These are phyloP conservation scores for Strigops habroptila DNA, from an alignment of 2,113 vertebrate genomes.

Conservation along the genomic window DNA sequence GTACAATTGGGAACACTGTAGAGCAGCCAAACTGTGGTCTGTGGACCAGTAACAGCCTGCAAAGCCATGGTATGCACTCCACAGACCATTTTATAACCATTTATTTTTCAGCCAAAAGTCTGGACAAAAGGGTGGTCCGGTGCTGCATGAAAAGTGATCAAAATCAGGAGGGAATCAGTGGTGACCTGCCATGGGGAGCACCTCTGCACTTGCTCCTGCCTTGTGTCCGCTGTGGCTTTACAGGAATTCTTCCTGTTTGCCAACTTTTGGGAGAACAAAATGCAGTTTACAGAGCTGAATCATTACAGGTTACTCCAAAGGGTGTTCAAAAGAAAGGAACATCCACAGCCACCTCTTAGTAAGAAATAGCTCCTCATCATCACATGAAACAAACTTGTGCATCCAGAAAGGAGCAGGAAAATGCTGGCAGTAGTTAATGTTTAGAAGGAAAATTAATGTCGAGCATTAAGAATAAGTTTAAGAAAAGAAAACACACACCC, in stretches of 20 bases:
- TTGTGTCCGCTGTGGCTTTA: accelerated
- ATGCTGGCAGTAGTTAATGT: accelerated
- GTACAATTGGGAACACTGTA: slow-evolving; percentile 40
- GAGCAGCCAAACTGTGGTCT: slow-evolving; percentile 49
- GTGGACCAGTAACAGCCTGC: slow-evolving; percentile 28
- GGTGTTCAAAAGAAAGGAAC: background rate
- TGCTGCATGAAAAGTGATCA: background rate
- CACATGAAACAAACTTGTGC: background rate
- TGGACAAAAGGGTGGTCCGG: background rate
- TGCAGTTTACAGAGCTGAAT: background rate
- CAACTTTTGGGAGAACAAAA: background rate
- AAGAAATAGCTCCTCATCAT: background rate
- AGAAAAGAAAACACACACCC: background rate
- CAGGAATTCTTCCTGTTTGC: background rate
- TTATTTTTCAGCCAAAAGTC: background rate
- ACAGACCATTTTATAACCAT: background rate
- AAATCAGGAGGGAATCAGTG: background rate
- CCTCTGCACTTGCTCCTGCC: background rate
- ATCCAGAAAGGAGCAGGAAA: background rate
- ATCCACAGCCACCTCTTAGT: background rate
- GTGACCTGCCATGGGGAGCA: background rate
- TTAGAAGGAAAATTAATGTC: background rate
- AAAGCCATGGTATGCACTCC: background rate
- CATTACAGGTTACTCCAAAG: background rate
- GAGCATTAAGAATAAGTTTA: background rate